Evolutionary conservation across 2,797 vertebrate species (phyloP).

Genomic region (Somateria mollissima): DNA sequence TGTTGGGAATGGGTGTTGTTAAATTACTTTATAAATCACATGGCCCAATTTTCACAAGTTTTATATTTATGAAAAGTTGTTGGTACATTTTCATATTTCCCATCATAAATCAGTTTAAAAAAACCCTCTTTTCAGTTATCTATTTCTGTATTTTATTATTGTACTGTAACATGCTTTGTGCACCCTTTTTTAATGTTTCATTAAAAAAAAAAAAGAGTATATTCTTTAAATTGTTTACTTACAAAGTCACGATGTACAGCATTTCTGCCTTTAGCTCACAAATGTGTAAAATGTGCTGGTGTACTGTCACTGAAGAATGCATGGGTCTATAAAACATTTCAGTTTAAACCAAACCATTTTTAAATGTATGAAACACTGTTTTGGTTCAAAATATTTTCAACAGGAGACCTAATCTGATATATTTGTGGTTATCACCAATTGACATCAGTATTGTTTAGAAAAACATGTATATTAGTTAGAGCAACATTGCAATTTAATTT

Average conservation of each 20-base stretch:
- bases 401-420: conserved; percentile 60
- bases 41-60: conserved; percentile 49
- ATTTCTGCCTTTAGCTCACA: conserved; percentile 67
- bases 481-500: conserved; percentile 42
- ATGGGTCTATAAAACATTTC: conserved; percentile 54
- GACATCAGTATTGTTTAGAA: conserved; percentile 8
- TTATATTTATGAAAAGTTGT: conserved; percentile 58
- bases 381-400: conserved; percentile 67
- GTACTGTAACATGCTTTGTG: conserved; percentile 68
- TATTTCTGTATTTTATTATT: conserved; percentile 69
- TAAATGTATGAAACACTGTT: conserved; percentile 68
- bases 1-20: conserved; percentile 37
- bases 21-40: conserved; percentile 46
- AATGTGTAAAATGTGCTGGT: conserved; percentile 49
- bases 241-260: conserved; percentile 56
- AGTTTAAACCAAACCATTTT: conserved; percentile 66
- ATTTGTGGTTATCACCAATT: conserved; percentile 52
- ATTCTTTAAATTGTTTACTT: conserved; percentile 64
- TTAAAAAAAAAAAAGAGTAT: conserved; percentile 47
- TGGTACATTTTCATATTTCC: conserved; percentile 68
- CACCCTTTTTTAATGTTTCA: conserved; percentile 59
- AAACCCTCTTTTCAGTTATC: conserved; percentile 62
- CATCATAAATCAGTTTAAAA: conserved; percentile 52
- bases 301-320: conserved; percentile 67
- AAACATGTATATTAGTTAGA: conserved; percentile 16